phyloP scores from a whole-genome alignment of 2,113 vertebrate species.

The Ovibos moschatus region DNA sequence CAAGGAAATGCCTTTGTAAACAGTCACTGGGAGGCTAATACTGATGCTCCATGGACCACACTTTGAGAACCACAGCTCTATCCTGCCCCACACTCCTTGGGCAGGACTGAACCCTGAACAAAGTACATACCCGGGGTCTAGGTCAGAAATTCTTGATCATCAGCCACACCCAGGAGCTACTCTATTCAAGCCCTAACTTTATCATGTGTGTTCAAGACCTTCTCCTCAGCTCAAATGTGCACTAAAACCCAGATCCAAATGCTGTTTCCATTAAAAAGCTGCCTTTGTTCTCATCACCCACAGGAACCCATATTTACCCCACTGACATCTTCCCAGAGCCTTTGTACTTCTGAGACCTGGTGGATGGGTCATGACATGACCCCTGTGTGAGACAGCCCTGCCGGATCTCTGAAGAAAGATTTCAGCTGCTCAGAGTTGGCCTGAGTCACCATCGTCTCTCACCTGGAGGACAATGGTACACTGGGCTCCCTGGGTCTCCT shows the following conservation, averaged over 20 bases:
- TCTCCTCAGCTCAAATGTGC: not conserved
- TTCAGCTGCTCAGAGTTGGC: accelerated
- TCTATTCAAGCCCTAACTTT: not conserved
- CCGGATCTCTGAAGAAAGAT: accelerated
- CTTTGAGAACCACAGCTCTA: not conserved
- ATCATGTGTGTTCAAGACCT: not conserved
- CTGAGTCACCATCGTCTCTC: not conserved
- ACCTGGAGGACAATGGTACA: no score
- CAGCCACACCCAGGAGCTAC: accelerated
- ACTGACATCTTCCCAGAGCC: accelerated
- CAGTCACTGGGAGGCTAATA: not conserved
- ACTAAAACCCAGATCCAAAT: not conserved
- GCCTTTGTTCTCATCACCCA: not conserved
- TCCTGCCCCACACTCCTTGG: not conserved
- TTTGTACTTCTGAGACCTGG: not conserved
- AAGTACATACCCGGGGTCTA: accelerated
- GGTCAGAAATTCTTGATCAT: not conserved
- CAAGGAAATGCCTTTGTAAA: not conserved
- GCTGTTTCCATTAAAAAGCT: not conserved
- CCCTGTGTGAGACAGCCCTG: accelerated
- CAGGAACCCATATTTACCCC: not conserved
- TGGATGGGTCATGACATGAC: accelerated
- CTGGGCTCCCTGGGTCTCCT: not conserved
- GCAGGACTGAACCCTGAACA: not conserved
- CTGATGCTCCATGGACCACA: no score